Evolutionary conservation across 1,140 invertebrate genomes (phyloP), one percentile per base, ranked within the genome.

Genomic region (Neotoxoptera formosana): DNA sequence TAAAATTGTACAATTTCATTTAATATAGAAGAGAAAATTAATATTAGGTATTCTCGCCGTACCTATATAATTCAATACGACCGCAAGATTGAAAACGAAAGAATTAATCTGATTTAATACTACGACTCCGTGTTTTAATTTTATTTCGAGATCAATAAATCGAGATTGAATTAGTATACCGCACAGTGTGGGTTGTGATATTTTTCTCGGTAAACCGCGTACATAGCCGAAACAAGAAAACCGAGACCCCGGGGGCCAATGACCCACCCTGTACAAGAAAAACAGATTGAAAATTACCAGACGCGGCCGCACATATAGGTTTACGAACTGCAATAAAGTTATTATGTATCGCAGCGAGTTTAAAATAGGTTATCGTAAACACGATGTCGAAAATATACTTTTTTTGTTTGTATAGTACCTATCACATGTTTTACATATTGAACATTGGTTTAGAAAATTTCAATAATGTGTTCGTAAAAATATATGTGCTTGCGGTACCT

Each of bases 221-320:
- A n/a, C n/a, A 76, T 7, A 76, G 30, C n/a, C n/a, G n/a, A n/a
- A 76, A n/a, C n/a, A 76, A 76, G 30, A n/a, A 76, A 76, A 76
- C 60, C n/a, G 60, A 8, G 14, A 17, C n/a, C 60, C 60, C n/a
- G 14, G 6, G n/a, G 60, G 60, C 60, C 60, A 76, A n/a, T 76
- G 60, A 76, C 60, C 14, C 30, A 76, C n/a, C n/a, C 60, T 17
- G 60, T 76, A 76, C 17, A 76, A 76, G 60, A 30, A 34, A 88
- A 88, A 88, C 48, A 88, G 51, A 53, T 20, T 88, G 87, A 88
- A 88, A 88, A 51, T 88, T 88, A 51, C 87, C 87, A 88, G 47
- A 88, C 47, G 23, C 48, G 53, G 34, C 0, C 34, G 53, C 47
- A 34, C n/a, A n/a, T n/a, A n/a, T n/a, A 88, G 34, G 20, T 88